Conservation (phyloP, 1,140 invertebrate genomes). For the Drosophila tropicalis region DNA sequence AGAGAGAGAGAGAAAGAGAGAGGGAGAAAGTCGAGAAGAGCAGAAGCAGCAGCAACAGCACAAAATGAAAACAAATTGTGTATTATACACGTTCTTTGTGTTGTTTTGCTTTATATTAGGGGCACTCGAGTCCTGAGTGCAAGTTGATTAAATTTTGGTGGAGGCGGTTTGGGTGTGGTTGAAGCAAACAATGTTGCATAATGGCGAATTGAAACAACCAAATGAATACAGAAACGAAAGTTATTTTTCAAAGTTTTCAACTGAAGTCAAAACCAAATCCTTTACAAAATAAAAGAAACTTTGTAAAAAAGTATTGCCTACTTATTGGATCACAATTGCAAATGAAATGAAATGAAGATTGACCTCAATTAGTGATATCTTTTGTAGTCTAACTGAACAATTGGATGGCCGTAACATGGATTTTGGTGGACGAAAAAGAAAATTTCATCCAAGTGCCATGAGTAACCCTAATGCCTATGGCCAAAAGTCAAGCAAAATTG, state of each 20-base stretch:
- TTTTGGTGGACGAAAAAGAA: too few relatives aligned
- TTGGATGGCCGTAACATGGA: too few relatives aligned
- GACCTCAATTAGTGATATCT: too few relatives aligned
- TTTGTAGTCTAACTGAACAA: too few relatives aligned
- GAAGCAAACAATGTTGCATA: background rate
- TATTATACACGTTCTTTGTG: constrained; percentile 46
- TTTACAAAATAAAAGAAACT: too few relatives aligned
- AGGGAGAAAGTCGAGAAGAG: too few relatives aligned
- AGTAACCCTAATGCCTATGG: constrained; percentile 31
- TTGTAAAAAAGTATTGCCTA: background rate
- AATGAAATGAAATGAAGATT: too few relatives aligned
- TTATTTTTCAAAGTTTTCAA: too few relatives aligned
- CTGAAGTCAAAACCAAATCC: too few relatives aligned
- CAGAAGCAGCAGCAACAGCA: constrained; percentile 24
- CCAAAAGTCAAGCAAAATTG: constrained; percentile 50
- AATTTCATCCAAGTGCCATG: background rate
- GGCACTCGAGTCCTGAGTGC: constrained; percentile 35
- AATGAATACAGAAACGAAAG: background rate
- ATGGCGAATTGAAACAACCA: background rate
- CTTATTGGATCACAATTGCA: background rate
- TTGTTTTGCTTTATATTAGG: constrained; percentile 44
- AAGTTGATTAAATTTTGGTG: constrained; percentile 21
- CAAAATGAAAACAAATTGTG: constrained; percentile 79
- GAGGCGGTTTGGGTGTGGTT: background rate
- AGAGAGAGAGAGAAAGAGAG: too few relatives aligned